phyloP scores from a whole-genome alignment of 2,113 vertebrate genomes.

The Pleuronectes platessa region DNA sequence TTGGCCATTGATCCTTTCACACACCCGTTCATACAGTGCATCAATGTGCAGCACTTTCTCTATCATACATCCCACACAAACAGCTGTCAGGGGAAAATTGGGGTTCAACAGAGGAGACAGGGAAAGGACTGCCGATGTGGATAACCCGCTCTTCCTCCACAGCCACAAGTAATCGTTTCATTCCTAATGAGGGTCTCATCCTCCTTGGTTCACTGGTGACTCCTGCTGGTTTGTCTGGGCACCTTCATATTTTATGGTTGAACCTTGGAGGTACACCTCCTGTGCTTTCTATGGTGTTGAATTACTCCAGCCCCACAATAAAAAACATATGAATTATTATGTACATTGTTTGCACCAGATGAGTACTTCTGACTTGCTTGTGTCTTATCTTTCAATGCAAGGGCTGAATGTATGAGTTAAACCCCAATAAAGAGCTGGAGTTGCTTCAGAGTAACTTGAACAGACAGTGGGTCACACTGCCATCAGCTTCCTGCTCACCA shows the following conservation, averaged over 20 bases:
- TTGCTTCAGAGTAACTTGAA: constrained; percentile 48
- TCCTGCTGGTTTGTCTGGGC: neutral
- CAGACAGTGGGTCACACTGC: constrained; percentile 73
- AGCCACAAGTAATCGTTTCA: too few species aligned
- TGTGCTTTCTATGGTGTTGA: neutral
- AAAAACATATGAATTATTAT: neutral
- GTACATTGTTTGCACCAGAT: neutral
- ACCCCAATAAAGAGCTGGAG: neutral
- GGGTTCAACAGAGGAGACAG: too few species aligned
- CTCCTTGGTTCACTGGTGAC: neutral
- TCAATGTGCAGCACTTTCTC: too few species aligned
- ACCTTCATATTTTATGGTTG: neutral
- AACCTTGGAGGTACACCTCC: neutral
- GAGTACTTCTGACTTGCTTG: neutral
- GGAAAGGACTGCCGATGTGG: too few species aligned
- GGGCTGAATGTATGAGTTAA: neutral
- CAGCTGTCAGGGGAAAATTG: too few species aligned
- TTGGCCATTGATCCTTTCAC: too few species aligned
- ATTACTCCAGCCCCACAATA: neutral
- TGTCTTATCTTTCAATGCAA: neutral
- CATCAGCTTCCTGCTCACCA: constrained; percentile 79
- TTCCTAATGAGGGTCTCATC: too few species aligned
- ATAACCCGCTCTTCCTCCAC: too few species aligned
- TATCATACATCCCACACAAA: too few species aligned
- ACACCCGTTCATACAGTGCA: too few species aligned